Conservation (phyloP, 2,888 invertebrate species). For the Pecten maximus region DNA sequence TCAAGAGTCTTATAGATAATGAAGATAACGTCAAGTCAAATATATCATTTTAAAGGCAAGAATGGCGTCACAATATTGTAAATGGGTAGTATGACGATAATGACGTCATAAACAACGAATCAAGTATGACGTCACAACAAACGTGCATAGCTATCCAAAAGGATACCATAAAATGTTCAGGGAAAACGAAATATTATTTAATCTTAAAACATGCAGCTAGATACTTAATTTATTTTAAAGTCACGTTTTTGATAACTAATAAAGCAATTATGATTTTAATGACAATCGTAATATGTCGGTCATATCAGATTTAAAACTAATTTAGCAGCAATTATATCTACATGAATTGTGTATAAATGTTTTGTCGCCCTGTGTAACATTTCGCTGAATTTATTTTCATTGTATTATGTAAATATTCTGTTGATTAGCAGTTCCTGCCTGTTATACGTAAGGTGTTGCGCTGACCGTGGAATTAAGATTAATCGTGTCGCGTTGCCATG, state of each 20-base stretch:
- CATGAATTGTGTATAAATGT: neutral
- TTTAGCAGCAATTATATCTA: neutral
- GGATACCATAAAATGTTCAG: no score
- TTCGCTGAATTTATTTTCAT: neutral
- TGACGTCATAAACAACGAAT: no score
- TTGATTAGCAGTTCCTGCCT: slow-evolving; percentile 6
- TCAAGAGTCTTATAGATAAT: no score
- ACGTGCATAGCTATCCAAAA: no score
- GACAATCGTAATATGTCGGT: neutral
- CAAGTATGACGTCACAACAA: no score
- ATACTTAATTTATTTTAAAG: neutral
- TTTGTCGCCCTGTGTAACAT: neutral
- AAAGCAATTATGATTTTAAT: neutral
- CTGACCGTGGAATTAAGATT: slow-evolving; percentile 18
- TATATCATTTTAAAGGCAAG: no score
- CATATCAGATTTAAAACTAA: neutral
- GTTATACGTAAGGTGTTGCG: neutral
- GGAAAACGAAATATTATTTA: no score
- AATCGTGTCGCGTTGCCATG: neutral
- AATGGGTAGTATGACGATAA: no score
- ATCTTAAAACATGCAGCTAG: neutral
- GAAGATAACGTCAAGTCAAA: no score
- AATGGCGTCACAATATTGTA: no score
- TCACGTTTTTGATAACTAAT: neutral
- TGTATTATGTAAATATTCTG: neutral